phyloP scores from a whole-genome alignment of 2,797 vertebrate species.

The Cuniculus paca region DNA sequence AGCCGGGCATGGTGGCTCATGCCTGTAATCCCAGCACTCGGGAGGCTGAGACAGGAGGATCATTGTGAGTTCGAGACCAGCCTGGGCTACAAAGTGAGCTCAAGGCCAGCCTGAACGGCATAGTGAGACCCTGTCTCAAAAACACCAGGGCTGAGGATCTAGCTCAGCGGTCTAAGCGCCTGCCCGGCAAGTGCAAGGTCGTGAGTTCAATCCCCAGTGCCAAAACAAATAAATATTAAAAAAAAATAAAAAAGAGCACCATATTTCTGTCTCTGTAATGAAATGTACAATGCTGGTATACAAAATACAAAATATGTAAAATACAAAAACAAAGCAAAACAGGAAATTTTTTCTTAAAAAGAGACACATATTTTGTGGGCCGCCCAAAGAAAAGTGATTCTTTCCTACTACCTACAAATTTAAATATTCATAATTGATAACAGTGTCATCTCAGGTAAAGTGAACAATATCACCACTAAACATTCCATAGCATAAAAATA shows the following conservation, averaged over 20 bases:
- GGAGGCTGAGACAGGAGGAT: too few relatives aligned
- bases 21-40: too few relatives aligned
- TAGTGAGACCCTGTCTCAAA: too few relatives aligned
- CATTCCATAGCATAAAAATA: neutral
- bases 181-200: too few relatives aligned
- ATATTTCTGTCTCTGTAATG: neutral
- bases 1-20: too few relatives aligned
- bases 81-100: too few relatives aligned
- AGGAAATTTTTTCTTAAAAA: neutral
- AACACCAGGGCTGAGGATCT: too few relatives aligned
- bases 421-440: neutral
- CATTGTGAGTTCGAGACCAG: too few relatives aligned
- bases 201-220: too few relatives aligned
- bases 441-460: neutral
- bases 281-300: neutral
- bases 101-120: too few relatives aligned
- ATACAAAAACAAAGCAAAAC: slow-evolving; percentile 36
- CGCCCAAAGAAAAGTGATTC: neutral
- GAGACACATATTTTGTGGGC: neutral
- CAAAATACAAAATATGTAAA: neutral
- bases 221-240: too few relatives aligned
- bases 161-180: too few relatives aligned
- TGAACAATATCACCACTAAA: neutral
- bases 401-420: neutral
- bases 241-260: neutral